Evolutionary conservation across 2,888 invertebrate genomes (phyloP), one percentile per base, ranked within the genome.

Genomic region (Anoplius nigerrimus): DNA sequence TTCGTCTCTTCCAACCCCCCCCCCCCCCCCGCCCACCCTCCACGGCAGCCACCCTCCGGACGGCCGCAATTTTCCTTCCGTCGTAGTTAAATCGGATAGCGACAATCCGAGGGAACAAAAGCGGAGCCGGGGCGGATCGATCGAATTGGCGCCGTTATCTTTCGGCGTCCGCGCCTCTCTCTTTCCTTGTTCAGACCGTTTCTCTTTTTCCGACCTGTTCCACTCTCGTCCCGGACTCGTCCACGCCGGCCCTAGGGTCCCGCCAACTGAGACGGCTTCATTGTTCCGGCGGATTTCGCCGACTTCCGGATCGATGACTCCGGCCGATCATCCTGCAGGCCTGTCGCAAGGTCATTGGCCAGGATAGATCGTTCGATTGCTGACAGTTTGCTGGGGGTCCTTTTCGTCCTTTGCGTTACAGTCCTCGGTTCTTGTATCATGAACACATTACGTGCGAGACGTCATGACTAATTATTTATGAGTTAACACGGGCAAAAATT

Each of bases 141-240:
- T 85, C 76, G 82, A 78, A 76, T 73, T 78, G 81, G 75, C 82
- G 82, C 80, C 83, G 84, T 86, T 86, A 86, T 86, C 86, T 84
- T 85, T 84, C 78, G n/a, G 72, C 83, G 83, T 81, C 84, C 86
- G 84, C 81, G 76, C 79, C 76, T 60, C 63, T 62, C 66, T 66
- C 56, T 13, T 45, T 43, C 57, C 45, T 61, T 58, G 43, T 55
- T 57, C 61, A 46, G 24, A 60, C 63, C 22, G 46, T 57, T 22
- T 62, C 58, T 46, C 63, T 55, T 62, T 57, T 42, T 56, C 16
- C n/a, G 16, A 62, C 52, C n/a, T n/a, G n/a, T n/a, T n/a, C n/a
- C n/a, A n/a, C n/a, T n/a, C n/a, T n/a, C n/a, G n/a, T n/a, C n/a
- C n/a, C n/a, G n/a, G n/a, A n/a, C n/a, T n/a, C n/a, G n/a, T n/a